Conservation (phyloP, 2,113 vertebrate genomes). For the Thomomys bottae region DNA sequence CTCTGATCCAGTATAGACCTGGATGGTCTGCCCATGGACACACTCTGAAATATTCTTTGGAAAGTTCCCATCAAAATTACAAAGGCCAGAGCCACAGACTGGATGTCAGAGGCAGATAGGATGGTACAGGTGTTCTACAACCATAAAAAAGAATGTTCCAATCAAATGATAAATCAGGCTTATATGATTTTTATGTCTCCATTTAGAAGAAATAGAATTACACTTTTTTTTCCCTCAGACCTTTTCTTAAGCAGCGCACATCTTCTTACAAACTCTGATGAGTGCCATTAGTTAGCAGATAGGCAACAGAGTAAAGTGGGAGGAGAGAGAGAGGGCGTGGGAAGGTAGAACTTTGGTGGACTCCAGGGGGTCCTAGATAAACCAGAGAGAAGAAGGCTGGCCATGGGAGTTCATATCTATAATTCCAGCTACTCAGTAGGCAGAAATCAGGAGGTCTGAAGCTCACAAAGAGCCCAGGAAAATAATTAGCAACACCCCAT, state of each 20-base stretch:
- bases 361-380: too few relatives aligned
- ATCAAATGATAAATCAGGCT: neutral
- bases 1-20: neutral
- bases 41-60: fast-evolving
- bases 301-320: neutral
- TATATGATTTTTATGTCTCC: neutral
- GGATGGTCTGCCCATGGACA: fast-evolving
- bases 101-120: neutral
- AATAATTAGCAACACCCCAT: too few relatives aligned
- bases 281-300: neutral
- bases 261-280: neutral
- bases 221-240: neutral
- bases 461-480: too few relatives aligned
- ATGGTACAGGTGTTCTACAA: neutral
- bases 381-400: neutral
- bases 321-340: neutral
- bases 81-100: neutral
- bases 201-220: constrained; percentile 14
- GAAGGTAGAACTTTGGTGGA: neutral
- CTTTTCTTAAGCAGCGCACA: neutral
- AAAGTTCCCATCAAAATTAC: neutral
- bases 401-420: too few relatives aligned
- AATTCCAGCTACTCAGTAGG: too few relatives aligned
- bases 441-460: too few relatives aligned
- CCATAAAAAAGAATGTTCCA: constrained; percentile 9